These are phyloP conservation scores for Thunnus thynnus DNA, from an alignment of 2,113 vertebrate species.

Conservation along the genomic window DNA sequence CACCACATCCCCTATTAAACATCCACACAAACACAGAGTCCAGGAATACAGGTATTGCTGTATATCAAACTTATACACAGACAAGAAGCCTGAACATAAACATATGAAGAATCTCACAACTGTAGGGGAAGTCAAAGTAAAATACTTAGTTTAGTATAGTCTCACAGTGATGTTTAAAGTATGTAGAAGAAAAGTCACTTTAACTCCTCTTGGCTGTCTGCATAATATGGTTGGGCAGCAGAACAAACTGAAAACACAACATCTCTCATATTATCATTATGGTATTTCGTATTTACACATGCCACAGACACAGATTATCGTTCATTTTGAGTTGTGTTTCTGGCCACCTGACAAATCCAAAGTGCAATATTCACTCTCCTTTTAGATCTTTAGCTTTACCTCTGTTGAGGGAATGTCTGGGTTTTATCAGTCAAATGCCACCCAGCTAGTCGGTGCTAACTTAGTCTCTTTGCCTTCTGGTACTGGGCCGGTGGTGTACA, in stretches of 20 bases:
- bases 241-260: too few species aligned
- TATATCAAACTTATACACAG: slow-evolving; percentile 1
- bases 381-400: too few species aligned
- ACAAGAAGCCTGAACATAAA: slow-evolving; percentile 6
- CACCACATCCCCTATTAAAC: slow-evolving; percentile 51
- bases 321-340: not conserved
- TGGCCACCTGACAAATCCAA: not conserved
- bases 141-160: not conserved
- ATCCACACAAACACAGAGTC: slow-evolving; percentile 14
- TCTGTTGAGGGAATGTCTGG: too few species aligned
- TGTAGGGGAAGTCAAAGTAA: not conserved
- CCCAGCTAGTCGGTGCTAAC: too few species aligned
- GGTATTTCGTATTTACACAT: not conserved
- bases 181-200: too few species aligned
- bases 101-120: not conserved
- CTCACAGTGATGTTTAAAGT: not conserved
- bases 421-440: too few species aligned
- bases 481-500: not conserved
- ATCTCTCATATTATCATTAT: too few species aligned
- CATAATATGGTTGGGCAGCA: not conserved
- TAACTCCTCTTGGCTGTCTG: too few species aligned
- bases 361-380: not conserved
- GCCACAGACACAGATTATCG: not conserved
- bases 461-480: not conserved
- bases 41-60: slow-evolving; percentile 8